Base-by-base conservation (phyloP, 2,113 vertebrate genomes). In the Ptyas mucosa region DNA sequence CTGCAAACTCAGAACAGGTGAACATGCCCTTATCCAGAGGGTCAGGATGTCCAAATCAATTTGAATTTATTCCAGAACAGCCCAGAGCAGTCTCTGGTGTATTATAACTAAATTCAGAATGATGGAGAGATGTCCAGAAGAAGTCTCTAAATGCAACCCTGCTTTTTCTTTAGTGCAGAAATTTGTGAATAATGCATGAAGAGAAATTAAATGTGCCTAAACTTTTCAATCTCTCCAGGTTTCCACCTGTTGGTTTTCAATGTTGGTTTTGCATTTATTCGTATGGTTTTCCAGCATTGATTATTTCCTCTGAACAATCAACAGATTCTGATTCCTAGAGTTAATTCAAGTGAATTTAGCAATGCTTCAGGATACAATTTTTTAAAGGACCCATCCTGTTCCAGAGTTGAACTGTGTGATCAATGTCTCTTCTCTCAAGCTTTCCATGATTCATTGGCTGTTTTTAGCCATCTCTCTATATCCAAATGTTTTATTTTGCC, bases 401-500 rank as follows among this genome's bases (percentile, higher is more conserved):
- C 89, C 94, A 93, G 94, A 96, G 95, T 95, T 96, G 54, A 81
- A 96, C 93, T 52, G 95, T 93, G 95, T 96, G 97, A 95, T 96
- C 97, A 96, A 97, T 94, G 93, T 95, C 96, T 95, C 95, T 94
- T 94, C 94, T 96, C 95, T 95, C 95, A 6, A 94, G 94, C 91
- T 95, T 95, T 94, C 95, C 94, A 95, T 96, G 97, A 97, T 96
- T 97, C 96, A 97, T 97, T 96, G 96, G 96, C 96, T 97, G 96
- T 97, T 96, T 46, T 97, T 95, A 97, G 96, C 94, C 93, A 94
- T 96, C 95, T 94, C 91, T 97, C 96, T 9, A 1, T 12, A 43
- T 94, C 91, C 94, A 55, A 95, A 20, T 52, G 46, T 87, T 97
- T 97, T 97, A 97, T 97, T 97, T 97, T 94, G 96, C 97, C 96